Conservation (phyloP, 2,797 vertebrate species). For the Lacerta bilineata region DNA sequence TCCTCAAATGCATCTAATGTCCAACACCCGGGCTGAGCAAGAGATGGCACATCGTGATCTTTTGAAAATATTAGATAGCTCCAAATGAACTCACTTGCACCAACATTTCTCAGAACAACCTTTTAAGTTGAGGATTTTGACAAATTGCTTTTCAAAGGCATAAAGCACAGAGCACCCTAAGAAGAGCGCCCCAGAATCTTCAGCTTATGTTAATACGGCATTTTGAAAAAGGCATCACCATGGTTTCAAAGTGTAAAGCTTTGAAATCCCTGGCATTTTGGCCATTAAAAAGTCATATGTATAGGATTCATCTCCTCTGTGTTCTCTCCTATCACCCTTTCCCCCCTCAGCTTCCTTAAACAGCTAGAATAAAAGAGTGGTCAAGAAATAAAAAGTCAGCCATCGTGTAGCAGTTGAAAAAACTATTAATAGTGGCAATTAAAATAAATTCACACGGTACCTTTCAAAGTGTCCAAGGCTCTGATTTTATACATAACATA, state of each 20-base stretch:
- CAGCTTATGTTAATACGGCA: constrained; percentile 53
- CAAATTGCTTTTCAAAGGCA: constrained; percentile 28
- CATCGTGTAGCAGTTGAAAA: not conserved
- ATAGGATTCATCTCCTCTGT: constrained; percentile 38
- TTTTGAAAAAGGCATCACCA: constrained; percentile 62
- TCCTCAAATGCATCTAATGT: fast-evolving
- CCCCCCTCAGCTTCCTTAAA: constrained; percentile 46
- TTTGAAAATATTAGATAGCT: not conserved
- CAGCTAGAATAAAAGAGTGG: constrained; percentile 4
- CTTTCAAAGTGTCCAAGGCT: not conserved
- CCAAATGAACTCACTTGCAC: not conserved
- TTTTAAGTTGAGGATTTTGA: not conserved
- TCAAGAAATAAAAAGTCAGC: constrained; percentile 18
- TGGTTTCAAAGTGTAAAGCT: constrained; percentile 56
- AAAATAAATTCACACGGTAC: not conserved
- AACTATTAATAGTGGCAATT: not conserved
- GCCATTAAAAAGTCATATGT: constrained; percentile 63
- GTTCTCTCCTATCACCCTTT: not conserved
- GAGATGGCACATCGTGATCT: not conserved
- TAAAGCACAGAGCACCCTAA: not conserved
- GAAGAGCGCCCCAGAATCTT: constrained; percentile 32
- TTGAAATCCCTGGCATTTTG: constrained; percentile 57
- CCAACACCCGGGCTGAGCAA: not conserved
- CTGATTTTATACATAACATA: too few relatives aligned
- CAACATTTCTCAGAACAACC: not conserved